phyloP scores from a whole-genome alignment of 1,140 invertebrate species.

The Teleopsis dalmanni region DNA sequence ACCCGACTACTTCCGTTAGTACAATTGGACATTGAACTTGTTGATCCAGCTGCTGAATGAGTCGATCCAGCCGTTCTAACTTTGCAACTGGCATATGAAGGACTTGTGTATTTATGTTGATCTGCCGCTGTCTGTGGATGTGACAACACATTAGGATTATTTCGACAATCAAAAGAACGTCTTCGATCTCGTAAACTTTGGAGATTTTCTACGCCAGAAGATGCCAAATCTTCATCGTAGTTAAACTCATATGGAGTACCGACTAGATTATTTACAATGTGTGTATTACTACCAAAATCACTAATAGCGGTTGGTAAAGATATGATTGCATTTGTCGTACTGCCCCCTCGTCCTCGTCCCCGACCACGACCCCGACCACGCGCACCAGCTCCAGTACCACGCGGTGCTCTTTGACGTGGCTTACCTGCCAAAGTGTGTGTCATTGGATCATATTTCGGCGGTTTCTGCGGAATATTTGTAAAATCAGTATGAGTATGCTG shows the following conservation, averaged over 20 bases:
- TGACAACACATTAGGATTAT: conserved; percentile 23
- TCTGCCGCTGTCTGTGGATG: conserved; percentile 21
- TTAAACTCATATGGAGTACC: conserved; percentile 83
- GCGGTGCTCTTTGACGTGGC: conserved; percentile 49
- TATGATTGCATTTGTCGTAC: conserved; percentile 20
- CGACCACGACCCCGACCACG: conserved; percentile 66
- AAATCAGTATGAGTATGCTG: conserved; percentile 17
- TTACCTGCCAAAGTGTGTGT: conserved; percentile 39
- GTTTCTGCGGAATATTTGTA: conserved; percentile 10
- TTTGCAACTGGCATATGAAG: conserved; percentile 24
- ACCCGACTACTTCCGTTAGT: neutral
- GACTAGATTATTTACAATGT: conserved; percentile 59
- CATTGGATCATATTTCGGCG: conserved; percentile 30
- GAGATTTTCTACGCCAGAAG: conserved; percentile 68
- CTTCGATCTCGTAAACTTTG: conserved; percentile 71
- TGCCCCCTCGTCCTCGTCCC: conserved; percentile 36
- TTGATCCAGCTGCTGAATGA: neutral
- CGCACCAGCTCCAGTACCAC: conserved; percentile 49
- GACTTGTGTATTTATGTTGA: conserved; percentile 23
- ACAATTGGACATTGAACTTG: conserved; percentile 8
- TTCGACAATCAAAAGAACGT: conserved; percentile 65
- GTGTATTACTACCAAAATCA: conserved; percentile 35
- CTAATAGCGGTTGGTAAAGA: conserved; percentile 36
- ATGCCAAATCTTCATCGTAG: conserved; percentile 68
- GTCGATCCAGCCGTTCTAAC: conserved; percentile 7